Evolutionary conservation across 2,888 invertebrate species (phyloP).

Genomic region (Callyntrura sp.): DNA sequence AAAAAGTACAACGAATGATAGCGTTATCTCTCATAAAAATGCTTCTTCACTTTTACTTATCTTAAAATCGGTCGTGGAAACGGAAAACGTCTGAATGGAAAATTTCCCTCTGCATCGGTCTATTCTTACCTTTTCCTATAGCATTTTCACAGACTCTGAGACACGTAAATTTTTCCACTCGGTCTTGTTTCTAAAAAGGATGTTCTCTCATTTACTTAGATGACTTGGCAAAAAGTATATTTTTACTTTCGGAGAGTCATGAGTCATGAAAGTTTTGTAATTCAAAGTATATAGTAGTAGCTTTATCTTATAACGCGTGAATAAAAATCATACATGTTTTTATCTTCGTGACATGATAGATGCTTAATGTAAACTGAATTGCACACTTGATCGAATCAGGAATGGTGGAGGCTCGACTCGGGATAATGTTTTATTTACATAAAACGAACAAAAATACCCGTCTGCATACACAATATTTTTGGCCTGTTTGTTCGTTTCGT

Average conservation of each 20-base stretch:
- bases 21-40: too few species aligned
- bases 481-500: conserved; percentile 12
- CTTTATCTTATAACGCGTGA: too few species aligned
- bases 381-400: conserved; percentile 53
- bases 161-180: background rate
- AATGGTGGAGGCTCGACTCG: conserved; percentile 65
- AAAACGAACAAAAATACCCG: background rate
- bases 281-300: too few species aligned
- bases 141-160: background rate
- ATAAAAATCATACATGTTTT: background rate
- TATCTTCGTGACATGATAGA: conserved; percentile 16
- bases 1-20: too few species aligned
- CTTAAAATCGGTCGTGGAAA: background rate
- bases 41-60: background rate
- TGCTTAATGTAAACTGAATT: background rate
- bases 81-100: background rate
- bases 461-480: conserved; percentile 1
- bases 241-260: background rate
- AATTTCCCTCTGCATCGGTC: background rate
- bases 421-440: conserved; percentile 69
- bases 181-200: conserved; percentile 23
- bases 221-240: conserved; percentile 70
- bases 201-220: conserved; percentile 66
- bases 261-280: too few species aligned
- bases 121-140: background rate